Evolutionary conservation across 2,113 vertebrate species (phyloP).

Genomic region (Hydrochoerus hydrochaeris): DNA sequence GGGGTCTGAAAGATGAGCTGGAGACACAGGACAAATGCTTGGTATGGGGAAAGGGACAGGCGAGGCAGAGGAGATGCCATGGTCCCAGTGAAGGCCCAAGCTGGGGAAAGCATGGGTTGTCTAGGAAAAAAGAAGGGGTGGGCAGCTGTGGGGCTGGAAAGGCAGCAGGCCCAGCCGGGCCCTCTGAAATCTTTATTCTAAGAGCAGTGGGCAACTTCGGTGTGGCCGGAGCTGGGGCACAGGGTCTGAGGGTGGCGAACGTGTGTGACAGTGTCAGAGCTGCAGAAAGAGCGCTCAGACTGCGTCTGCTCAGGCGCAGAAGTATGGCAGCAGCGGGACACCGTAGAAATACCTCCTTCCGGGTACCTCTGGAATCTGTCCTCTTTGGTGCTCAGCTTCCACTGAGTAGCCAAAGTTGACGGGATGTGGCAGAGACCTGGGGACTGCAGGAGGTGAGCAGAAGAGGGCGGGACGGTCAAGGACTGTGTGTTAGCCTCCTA

Average conservation of each 20-base stretch:
- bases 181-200: background rate
- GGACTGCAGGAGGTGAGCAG: fast-evolving
- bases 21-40: background rate
- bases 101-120: background rate
- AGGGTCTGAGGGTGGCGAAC: background rate
- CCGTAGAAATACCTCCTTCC: too few relatives aligned
- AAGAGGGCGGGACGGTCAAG: too few relatives aligned
- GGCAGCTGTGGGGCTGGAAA: too few relatives aligned
- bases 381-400: too few relatives aligned
- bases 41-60: background rate
- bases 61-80: background rate
- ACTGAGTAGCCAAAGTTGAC: background rate
- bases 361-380: too few relatives aligned
- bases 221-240: background rate
- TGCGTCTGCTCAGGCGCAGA: too few relatives aligned
- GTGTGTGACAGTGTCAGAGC: background rate
- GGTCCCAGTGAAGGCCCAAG: background rate
- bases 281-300: background rate
- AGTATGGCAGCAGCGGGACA: too few relatives aligned
- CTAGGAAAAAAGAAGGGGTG: background rate
- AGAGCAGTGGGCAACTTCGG: background rate
- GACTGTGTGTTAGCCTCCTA: background rate
- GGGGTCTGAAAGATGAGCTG: background rate
- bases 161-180: too few relatives aligned
- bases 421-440: background rate